Conservation (phyloP, 2,797 vertebrate species). For the Schizopygopsis pylzovi region DNA sequence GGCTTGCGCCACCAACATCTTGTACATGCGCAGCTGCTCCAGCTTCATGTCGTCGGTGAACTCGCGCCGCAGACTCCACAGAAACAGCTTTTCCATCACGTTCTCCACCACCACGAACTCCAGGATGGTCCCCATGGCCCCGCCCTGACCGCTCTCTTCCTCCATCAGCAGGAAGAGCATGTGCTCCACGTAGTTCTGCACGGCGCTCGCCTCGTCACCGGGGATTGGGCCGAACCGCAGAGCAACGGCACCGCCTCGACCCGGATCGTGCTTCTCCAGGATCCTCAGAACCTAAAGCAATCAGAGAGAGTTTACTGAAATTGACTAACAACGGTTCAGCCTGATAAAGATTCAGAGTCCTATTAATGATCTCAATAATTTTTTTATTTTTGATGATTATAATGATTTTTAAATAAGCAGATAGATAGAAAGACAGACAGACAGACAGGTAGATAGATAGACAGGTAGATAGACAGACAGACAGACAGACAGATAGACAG, state of each 20-base stretch:
- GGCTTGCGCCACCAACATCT: conserved; percentile 89
- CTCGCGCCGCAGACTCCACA: conserved; percentile 92
- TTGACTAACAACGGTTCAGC: neutral
- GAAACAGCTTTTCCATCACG: conserved; percentile 95
- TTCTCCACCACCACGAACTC: conserved; percentile 95
- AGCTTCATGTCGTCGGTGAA: conserved; percentile 95
- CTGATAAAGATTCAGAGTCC: neutral
- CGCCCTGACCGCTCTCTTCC: conserved; percentile 83
- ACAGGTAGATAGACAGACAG: no score
- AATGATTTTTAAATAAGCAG: no score
- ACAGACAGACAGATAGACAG: no score
- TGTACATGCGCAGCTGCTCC: conserved; percentile 94
- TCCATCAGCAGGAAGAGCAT: conserved; percentile 96
- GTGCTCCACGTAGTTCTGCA: conserved; percentile 97
- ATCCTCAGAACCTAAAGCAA: conserved; percentile 88
- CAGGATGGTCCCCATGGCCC: conserved; percentile 93
- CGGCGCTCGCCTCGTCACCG: conserved; percentile 91
- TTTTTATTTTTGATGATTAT: no score
- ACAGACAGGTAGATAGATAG: no score
- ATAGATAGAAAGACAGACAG: neutral
- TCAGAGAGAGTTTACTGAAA: neutral
- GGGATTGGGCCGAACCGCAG: conserved; percentile 79
- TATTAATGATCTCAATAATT: no score
- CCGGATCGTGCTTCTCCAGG: conserved; percentile 92
- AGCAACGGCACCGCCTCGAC: conserved; percentile 76